Conservation (phyloP, 2,888 invertebrate species). For the Parapristionchus giblindavisi region DNA sequence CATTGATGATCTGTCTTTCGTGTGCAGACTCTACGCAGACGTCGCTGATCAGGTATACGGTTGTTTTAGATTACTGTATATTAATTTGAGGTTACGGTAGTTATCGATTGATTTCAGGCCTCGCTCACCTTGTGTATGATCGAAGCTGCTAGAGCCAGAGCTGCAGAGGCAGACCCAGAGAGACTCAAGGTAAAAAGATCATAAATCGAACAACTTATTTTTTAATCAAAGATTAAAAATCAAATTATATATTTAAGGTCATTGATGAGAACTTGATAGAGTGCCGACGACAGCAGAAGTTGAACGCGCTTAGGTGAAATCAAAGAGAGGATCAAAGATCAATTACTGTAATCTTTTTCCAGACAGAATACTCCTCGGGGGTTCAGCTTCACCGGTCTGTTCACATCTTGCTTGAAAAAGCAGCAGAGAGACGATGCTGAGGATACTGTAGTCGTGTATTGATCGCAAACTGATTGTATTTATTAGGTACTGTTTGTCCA, state of each 20-base stretch:
- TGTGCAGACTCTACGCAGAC: slow-evolving; percentile 64
- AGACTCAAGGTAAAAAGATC: slow-evolving; percentile 38
- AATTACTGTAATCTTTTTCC: too few relatives aligned
- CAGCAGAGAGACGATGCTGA: too few relatives aligned
- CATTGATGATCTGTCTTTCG: slow-evolving; percentile 59
- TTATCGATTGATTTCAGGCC: slow-evolving; percentile 41
- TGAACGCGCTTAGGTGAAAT: slow-evolving; percentile 52
- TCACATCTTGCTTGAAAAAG: too few relatives aligned
- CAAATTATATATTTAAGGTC: slow-evolving; percentile 39
- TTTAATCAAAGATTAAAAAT: slow-evolving; percentile 38
- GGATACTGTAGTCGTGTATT: too few relatives aligned
- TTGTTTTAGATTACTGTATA: neutral
- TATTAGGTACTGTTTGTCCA: too few relatives aligned
- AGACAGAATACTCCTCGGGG: too few relatives aligned
- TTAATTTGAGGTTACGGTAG: neutral
- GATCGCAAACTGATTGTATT: too few relatives aligned
- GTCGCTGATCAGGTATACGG: slow-evolving; percentile 60
- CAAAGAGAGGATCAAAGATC: too few relatives aligned
- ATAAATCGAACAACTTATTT: neutral
- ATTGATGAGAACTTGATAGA: slow-evolving; percentile 64
- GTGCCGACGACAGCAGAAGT: slow-evolving; percentile 59
- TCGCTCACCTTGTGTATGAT: slow-evolving; percentile 64
- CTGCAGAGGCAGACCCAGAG: slow-evolving; percentile 45
- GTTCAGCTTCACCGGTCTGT: too few relatives aligned
- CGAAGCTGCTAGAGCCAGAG: slow-evolving; percentile 61